A percentile compares a stretch with the other conserved stretches of the same genome.
Evolutionary conservation across 2,113 vertebrate species (phyloP).

Genomic region (Gavialis gangeticus): DNA sequence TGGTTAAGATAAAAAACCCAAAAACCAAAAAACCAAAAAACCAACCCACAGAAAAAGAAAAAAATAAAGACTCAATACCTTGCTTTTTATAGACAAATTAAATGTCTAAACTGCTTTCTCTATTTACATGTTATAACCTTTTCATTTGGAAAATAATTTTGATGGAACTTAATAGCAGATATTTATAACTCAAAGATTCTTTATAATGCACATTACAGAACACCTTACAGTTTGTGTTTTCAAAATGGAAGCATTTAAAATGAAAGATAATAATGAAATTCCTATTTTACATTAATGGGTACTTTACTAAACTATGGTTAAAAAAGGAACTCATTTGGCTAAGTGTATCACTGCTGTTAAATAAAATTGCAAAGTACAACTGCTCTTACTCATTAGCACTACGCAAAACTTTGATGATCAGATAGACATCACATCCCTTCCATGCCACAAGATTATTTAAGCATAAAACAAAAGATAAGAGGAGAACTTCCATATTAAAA

Average conservation of each 20-base stretch:
- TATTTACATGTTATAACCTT: not conserved
- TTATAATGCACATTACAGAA: not conserved
- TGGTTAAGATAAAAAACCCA: not conserved
- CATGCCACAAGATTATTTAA: not conserved
- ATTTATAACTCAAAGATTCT: not conserved
- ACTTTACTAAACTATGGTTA: not conserved
- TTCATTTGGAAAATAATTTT: not conserved
- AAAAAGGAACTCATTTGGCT: not conserved
- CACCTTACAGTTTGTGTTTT: not conserved
- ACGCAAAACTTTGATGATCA: not conserved
- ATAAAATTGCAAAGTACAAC: not conserved
- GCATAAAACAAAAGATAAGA: not conserved
- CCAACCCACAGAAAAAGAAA: not conserved
- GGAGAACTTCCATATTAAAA: not conserved
- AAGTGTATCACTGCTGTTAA: not conserved
- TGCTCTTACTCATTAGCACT: not conserved
- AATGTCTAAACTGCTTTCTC: not conserved
- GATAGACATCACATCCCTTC: no score
- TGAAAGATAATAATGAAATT: not conserved
- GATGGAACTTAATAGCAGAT: not conserved
- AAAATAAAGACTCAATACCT: no score
- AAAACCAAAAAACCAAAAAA: not conserved
- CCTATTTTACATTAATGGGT: not conserved
- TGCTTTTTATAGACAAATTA: no score
- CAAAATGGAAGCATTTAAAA: not conserved